phyloP scores from a whole-genome alignment of 2,888 invertebrate species.

The Corythucha ciliata region DNA sequence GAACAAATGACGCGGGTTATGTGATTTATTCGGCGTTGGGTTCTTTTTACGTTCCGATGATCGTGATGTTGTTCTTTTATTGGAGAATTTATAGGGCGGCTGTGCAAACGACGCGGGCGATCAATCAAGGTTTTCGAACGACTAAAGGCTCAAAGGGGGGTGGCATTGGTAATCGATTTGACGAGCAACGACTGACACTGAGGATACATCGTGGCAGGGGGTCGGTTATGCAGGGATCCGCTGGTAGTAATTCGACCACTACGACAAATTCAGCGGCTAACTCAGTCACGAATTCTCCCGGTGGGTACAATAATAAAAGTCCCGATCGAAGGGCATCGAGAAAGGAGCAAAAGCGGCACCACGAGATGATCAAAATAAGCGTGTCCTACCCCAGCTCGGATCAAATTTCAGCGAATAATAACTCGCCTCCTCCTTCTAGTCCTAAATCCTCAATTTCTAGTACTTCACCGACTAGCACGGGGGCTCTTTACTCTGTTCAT shows the following conservation, averaged over 20 bases:
- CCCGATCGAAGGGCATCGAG: constrained; percentile 24
- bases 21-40: constrained; percentile 94
- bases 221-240: constrained; percentile 52
- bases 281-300: constrained; percentile 32
- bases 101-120: constrained; percentile 81
- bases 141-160: constrained; percentile 57
- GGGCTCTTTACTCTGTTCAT: constrained; percentile 53
- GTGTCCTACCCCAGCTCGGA: constrained; percentile 77
- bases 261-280: constrained; percentile 32
- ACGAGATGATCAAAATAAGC: constrained; percentile 74
- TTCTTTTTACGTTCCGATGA: constrained; percentile 97
- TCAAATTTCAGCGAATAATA: constrained; percentile 42
- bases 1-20: constrained; percentile 91
- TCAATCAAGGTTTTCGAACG: constrained; percentile 82
- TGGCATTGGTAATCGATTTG: constrained; percentile 63
- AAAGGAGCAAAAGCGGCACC: constrained; percentile 36
- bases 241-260: constrained; percentile 40
- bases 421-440: constrained; percentile 30
- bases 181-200: constrained; percentile 81
- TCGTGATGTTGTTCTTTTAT: constrained; percentile 96
- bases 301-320: constrained; percentile 24
- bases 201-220: constrained; percentile 79
- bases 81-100: constrained; percentile 94
- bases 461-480: constrained; percentile 39
- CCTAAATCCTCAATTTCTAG: constrained; percentile 24